A percentile compares a stretch with the other conserved stretches of the same genome.
Conservation (phyloP, 2,888 invertebrate species). For the Sepioteuthis lessoniana region DNA sequence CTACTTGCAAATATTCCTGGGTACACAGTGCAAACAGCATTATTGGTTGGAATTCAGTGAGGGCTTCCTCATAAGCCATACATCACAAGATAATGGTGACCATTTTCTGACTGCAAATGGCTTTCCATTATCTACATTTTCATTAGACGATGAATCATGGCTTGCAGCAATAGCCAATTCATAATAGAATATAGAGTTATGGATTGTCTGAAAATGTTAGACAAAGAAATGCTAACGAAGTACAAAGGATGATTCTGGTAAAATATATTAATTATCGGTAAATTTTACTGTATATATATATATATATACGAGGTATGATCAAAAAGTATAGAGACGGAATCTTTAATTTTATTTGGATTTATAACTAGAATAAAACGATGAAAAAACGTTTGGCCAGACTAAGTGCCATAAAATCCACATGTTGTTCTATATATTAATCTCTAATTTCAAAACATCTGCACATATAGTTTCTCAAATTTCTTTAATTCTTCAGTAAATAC, state of each 20-base stretch:
- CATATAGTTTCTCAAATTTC: too few species aligned
- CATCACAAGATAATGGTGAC: background rate
- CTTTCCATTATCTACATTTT: background rate
- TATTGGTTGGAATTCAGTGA: background rate
- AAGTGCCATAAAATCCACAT: too few species aligned
- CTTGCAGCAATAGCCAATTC: background rate
- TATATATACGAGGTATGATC: background rate
- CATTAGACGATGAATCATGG: background rate
- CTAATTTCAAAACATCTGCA: too few species aligned
- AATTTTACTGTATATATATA: too few species aligned
- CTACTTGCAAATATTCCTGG: background rate
- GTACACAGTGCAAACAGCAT: background rate
- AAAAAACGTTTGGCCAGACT: too few species aligned
- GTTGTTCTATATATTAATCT: too few species aligned
- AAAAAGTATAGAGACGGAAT: too few species aligned
- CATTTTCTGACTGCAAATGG: background rate
- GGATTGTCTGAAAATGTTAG: background rate
- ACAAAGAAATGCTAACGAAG: background rate
- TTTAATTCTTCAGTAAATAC: too few species aligned
- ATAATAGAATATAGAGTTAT: background rate
- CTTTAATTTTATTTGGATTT: too few species aligned
- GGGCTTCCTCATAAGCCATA: background rate
- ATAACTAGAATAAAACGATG: too few species aligned
- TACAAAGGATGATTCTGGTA: background rate
- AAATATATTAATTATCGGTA: background rate